Percentiles rank a stretch among this genome's conserved stretches.
Evolutionary conservation across 2,888 invertebrate genomes (phyloP).

Genomic region (Lamellibrachia columna): DNA sequence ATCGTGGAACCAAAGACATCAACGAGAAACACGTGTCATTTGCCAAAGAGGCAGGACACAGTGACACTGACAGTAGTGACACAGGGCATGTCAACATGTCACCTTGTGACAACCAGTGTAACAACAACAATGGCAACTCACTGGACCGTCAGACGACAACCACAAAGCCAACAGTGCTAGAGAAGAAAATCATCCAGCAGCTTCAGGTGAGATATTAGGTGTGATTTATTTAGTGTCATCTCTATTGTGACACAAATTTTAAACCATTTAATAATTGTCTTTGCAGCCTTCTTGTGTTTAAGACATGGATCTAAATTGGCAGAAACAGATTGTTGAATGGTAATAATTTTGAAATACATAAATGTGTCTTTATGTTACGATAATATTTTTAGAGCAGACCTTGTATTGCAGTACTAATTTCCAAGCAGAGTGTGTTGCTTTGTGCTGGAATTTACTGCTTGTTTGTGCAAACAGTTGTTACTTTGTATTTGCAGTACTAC

Average conservation of each 20-base stretch:
- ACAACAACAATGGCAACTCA: background rate
- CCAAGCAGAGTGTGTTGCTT: background rate
- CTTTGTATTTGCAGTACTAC: constrained; percentile 36
- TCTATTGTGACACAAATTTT: background rate
- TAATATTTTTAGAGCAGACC: background rate
- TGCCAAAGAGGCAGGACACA: background rate
- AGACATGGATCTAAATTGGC: background rate
- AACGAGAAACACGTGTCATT: background rate
- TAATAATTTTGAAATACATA: background rate
- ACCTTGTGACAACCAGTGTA: background rate
- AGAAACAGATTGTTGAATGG: background rate
- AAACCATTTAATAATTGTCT: background rate
- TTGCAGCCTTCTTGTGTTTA: background rate
- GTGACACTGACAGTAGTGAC: background rate
- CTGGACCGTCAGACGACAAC: background rate
- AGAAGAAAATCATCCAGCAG: constrained; percentile 36
- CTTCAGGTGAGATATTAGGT: constrained; percentile 33
- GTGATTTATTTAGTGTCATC: background rate
- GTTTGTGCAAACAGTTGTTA: background rate
- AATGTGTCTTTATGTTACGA: background rate
- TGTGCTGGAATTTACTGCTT: background rate
- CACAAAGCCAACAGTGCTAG: constrained; percentile 7
- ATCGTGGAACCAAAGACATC: background rate
- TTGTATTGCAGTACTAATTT: background rate
- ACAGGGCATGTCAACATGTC: background rate